Conservation (phyloP, 2,113 vertebrate species). For the Greenwoodochromis staneri region DNA sequence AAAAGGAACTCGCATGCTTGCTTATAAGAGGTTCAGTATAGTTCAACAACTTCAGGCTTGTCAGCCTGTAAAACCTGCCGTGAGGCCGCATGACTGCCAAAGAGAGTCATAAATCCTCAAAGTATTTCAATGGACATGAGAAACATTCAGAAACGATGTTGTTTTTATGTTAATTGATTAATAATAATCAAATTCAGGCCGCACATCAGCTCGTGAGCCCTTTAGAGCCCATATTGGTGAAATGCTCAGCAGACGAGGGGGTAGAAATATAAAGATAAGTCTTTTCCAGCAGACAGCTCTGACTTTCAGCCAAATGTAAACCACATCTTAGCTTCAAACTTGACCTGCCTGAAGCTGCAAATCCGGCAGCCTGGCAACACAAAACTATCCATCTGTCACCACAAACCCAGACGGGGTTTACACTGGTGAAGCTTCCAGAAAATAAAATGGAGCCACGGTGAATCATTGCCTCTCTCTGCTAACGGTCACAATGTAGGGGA, state of each 20-base stretch:
- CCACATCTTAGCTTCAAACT: not conserved
- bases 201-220: not conserved
- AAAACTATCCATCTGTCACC: constrained; percentile 24
- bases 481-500: not conserved
- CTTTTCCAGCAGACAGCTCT: not conserved
- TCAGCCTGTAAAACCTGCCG: not conserved
- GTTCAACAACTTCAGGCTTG: not conserved
- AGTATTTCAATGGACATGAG: not conserved
- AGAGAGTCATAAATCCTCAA: not conserved
- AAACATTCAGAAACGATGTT: not conserved
- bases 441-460: not conserved
- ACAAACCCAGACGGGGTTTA: not conserved
- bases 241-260: not conserved
- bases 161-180: not conserved
- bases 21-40: not conserved
- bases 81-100: not conserved
- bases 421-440: not conserved
- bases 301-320: not conserved
- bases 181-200: not conserved
- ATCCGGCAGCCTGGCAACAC: constrained; percentile 28
- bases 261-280: not conserved
- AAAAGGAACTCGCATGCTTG: not conserved
- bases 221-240: not conserved
- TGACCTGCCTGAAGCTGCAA: not conserved
- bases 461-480: not conserved